Conservation (phyloP, 2,888 invertebrate genomes). For the Congeria kusceri region DNA sequence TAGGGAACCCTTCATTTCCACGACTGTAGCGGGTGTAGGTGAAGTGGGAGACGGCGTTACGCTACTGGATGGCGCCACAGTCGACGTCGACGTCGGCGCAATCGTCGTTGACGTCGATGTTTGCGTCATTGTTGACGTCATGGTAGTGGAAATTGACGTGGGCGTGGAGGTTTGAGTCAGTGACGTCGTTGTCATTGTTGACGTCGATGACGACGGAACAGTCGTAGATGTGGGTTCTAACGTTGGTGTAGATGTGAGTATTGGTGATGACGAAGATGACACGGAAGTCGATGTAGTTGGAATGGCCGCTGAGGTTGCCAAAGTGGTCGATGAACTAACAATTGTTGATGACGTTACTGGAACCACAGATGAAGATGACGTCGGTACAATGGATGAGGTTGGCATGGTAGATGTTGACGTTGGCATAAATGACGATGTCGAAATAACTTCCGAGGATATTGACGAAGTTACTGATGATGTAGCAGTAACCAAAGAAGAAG, state of each 20-base stretch:
- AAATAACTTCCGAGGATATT: background rate
- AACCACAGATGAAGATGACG: background rate
- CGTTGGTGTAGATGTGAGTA: conserved; percentile 17
- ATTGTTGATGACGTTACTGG: conserved; percentile 22
- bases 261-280: background rate
- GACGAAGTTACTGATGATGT: background rate
- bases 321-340: background rate
- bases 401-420: background rate
- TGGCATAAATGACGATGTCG: conserved; percentile 4
- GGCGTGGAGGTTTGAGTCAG: conserved; percentile 14
- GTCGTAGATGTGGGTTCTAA: conserved; percentile 19
- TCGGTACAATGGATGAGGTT: background rate
- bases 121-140: too few species aligned
- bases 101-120: conserved; percentile 8
- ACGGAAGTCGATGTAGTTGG: background rate
- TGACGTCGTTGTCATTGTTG: conserved; percentile 20
- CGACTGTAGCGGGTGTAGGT: conserved; percentile 4
- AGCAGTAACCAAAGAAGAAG: too few species aligned
- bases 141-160: conserved; percentile 1
- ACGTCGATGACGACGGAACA: conserved; percentile 17
- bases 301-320: background rate
- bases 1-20: conserved; percentile 36
- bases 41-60: conserved; percentile 21
- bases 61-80: conserved; percentile 5
- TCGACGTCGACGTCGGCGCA: conserved; percentile 13